Evolutionary conservation across 2,113 vertebrate species (phyloP).

Genomic region (Xiphophorus couchianus): DNA sequence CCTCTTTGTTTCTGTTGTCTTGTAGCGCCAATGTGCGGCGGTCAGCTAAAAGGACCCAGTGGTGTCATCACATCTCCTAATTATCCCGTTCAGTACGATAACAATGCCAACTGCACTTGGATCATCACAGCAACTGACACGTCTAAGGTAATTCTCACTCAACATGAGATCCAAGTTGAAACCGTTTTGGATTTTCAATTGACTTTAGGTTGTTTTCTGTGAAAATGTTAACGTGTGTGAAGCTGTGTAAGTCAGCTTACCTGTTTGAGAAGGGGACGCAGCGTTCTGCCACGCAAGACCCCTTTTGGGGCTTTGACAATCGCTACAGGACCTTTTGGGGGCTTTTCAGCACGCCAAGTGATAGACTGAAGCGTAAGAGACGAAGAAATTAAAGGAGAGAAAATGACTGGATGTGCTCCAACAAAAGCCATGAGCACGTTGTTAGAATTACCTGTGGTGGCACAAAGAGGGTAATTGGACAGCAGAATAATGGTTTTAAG

Average conservation of each 20-base stretch:
- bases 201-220: background rate
- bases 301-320: constrained; percentile 44
- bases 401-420: constrained; percentile 35
- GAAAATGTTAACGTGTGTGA: background rate
- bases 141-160: constrained; percentile 84
- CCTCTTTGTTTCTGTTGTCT: constrained; percentile 7
- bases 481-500: constrained; percentile 48
- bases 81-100: constrained; percentile 97
- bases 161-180: background rate
- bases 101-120: constrained; percentile 99
- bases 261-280: constrained; percentile 24
- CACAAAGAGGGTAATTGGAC: constrained; percentile 24
- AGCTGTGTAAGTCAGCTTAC: constrained; percentile 21
- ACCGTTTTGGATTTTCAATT: background rate
- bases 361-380: constrained; percentile 28
- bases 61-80: constrained; percentile 96
- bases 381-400: constrained; percentile 23
- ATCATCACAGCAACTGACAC: constrained; percentile 92
- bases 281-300: constrained; percentile 21
- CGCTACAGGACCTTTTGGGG: constrained; percentile 27
- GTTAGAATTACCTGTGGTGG: constrained; percentile 54
- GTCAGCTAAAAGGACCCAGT: constrained; percentile 88
- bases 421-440: constrained; percentile 40
- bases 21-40: constrained; percentile 94
- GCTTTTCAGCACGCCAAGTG: constrained; percentile 28